Evolutionary conservation across 1,140 invertebrate species (phyloP), one percentile per base, ranked within the genome.

Genomic region (Heliconius himera): DNA sequence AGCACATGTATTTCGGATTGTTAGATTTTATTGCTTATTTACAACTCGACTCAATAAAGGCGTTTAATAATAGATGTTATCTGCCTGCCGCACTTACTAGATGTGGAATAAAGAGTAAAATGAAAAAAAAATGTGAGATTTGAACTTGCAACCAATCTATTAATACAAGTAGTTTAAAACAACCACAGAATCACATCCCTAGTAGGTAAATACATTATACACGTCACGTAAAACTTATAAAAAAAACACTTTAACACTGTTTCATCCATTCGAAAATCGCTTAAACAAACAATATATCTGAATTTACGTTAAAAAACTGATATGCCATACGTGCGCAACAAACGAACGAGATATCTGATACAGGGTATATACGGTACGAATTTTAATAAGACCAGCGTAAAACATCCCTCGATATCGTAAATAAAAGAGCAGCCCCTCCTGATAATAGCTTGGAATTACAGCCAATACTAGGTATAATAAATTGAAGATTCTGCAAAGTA

Each of bases 281-380:
- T 73, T 73, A 49, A 73, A 73, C 49, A 46, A 73, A 38, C 70
- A 71, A 71, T 71, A 71, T 71, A 66, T 66, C 1, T 18, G 29
- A 9, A 36, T 75, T 75, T 75, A 60, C n/a, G 74, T 33, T 54
- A 49, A 75, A 75, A 75, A 73, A 73, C 72, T 75, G 74, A 75
- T 75, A 66, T 56, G 0, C 56, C 56, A 75, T 38, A 75, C 74
- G 51, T 60, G 74, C 74, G 29, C 33, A n/a, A 51, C 41, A 51
- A 75, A 75, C 51, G 33, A 56, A 51, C 49, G 33, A 51, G 41
- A 11, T 77, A 77, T 77, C 76, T 49, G 66, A 77, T 60, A 51
- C 66, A 26, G 18, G 20, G 70, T 70, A 36, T 36, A 26, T 71
- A 51, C 46, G 54, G 56, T 49, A 29, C 56, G 66, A 77, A 72